Base-by-base conservation (phyloP, 2,113 vertebrate species). In the Grammomys dolichurus region DNA sequence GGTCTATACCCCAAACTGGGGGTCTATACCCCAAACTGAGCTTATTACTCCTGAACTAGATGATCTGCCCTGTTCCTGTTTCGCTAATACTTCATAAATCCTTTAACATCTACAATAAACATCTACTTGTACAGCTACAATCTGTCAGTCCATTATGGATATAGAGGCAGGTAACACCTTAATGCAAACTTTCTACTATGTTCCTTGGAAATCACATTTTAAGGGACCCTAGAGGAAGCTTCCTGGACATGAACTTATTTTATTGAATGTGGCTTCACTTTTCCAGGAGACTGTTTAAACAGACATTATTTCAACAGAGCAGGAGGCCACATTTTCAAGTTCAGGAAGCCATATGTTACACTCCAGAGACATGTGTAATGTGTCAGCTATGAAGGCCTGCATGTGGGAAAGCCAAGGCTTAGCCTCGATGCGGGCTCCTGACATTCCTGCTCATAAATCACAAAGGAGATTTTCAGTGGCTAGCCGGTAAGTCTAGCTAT, bases 361-460 rank as follows among this genome's bases (percentile, higher is more conserved):
- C 95, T 96, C 77, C 58, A 40, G 95, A 98, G 97, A 97, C 95
- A 84, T 97, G 96, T 97, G 97, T 97, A 96, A 97, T 96, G 97
- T 96, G 95, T 97, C 97, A 95, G 96, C 95, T 97, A 95, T 97
- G 97, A 97, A 95, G 95, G 95, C 87, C 82, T 56, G 94, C 95
- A 89, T 97, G 95, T 93, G 97, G 93, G 96, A 95, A 96, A 95
- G 92, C 67, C 70, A 84, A 95, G 46, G 85, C 26, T 84, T 31
- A 94, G 92, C 95, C 96, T 96, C 95, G 46, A 51, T 80, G 81
- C 65, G 91, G 95, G 92, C 95, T 92, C 95, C 77, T 54, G 90
- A 80, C 95, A 91, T 94, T 95, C 90, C 84, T 91, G 86, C 89
- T 96, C 84, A 96, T 95, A 97, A 43, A 94, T 91, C 97, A 97